Evolutionary conservation across 2,888 invertebrate species (phyloP).

Genomic region (Pediacus dermestoides): DNA sequence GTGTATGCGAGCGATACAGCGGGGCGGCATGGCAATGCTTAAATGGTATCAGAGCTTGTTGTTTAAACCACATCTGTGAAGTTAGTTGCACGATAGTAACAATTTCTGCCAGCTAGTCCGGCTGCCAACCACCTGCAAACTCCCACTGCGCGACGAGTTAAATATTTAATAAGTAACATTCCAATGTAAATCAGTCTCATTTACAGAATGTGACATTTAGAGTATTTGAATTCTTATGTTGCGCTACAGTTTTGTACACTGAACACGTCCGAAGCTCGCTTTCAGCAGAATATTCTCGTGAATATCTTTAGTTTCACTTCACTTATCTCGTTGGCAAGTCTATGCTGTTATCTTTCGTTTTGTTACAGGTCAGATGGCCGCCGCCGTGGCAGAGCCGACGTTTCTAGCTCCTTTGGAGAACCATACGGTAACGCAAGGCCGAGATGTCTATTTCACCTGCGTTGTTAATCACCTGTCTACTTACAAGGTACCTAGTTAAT

Average conservation of each 20-base stretch:
- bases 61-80: slow-evolving; percentile 44
- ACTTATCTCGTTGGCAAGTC: slow-evolving; percentile 46
- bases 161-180: slow-evolving; percentile 49
- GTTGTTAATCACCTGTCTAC: slow-evolving; percentile 84
- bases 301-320: slow-evolving; percentile 50
- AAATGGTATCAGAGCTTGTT: slow-evolving; percentile 43
- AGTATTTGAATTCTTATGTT: slow-evolving; percentile 48
- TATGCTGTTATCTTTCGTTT: slow-evolving; percentile 42
- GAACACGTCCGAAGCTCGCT: slow-evolving; percentile 46
- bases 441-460: slow-evolving; percentile 86
- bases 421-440: slow-evolving; percentile 81
- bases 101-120: no score
- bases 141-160: slow-evolving; percentile 24
- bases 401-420: slow-evolving; percentile 83
- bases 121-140: slow-evolving; percentile 20
- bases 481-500: slow-evolving; percentile 72
- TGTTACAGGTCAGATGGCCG: slow-evolving; percentile 66
- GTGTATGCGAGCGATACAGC: slow-evolving; percentile 33
- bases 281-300: slow-evolving; percentile 47
- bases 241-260: slow-evolving; percentile 41
- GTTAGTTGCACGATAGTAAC: slow-evolving; percentile 42
- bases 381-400: slow-evolving; percentile 67
- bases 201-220: slow-evolving; percentile 41
- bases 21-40: slow-evolving; percentile 32
- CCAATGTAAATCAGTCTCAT: slow-evolving; percentile 47